These are phyloP conservation scores for Micromys minutus DNA, from an alignment of 2,113 vertebrate genomes.

Conservation along the genomic window DNA sequence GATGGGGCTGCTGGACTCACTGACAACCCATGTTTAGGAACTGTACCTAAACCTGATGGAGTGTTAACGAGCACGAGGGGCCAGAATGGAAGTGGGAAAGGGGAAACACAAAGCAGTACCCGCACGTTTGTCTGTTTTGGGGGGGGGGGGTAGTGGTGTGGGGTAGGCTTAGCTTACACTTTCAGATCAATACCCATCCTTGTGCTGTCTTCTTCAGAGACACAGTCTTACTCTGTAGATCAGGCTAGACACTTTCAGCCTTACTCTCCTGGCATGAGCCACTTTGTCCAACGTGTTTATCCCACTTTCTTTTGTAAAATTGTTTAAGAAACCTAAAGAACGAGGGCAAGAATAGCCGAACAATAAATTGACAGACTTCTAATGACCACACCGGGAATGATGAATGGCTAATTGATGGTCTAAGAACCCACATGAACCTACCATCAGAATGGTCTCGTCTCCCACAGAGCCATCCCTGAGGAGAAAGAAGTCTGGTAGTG, in stretches of 20 bases:
- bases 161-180: background rate
- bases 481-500: background rate
- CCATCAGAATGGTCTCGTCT: background rate
- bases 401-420: background rate
- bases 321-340: background rate
- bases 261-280: background rate
- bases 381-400: background rate
- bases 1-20: background rate
- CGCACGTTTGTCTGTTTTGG: background rate
- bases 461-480: background rate
- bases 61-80: too few relatives aligned
- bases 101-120: background rate
- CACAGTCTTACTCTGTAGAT: background rate
- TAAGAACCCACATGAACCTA: rapidly evolving
- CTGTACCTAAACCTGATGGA: background rate
- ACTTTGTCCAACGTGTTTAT: background rate
- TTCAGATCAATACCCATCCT: background rate
- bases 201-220: background rate
- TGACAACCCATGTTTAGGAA: background rate
- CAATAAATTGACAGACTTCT: background rate
- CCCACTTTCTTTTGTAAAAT: background rate
- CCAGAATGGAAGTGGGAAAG: background rate
- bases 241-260: background rate
- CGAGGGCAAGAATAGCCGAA: background rate
- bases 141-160: background rate